These are phyloP conservation scores for Girardia tigrina DNA, from an alignment of 2,888 invertebrate genomes.

Conservation along the genomic window DNA sequence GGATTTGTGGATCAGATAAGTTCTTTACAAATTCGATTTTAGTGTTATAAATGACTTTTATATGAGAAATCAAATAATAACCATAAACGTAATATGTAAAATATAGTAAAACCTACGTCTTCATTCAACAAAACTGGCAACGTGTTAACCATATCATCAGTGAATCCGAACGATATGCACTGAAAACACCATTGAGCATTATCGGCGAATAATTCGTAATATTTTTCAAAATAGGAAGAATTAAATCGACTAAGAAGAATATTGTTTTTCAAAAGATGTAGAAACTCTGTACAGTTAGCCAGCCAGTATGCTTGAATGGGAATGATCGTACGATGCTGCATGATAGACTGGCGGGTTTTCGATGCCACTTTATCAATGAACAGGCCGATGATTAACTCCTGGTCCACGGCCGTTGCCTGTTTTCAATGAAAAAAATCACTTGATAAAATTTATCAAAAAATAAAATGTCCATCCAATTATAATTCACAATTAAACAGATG, in stretches of 20 bases:
- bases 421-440: no score
- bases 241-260: constrained; percentile 2
- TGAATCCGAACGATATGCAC: constrained; percentile 20
- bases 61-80: no score
- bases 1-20: no score
- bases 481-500: no score
- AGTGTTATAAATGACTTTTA: no score
- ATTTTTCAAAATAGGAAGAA: neutral
- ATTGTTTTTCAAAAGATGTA: constrained; percentile 17
- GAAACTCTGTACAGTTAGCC: neutral
- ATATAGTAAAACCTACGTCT: neutral
- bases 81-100: no score
- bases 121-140: neutral
- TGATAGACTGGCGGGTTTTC: neutral
- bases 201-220: constrained; percentile 26
- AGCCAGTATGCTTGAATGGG: constrained; percentile 9
- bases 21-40: no score
- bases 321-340: constrained; percentile 5
- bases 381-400: neutral
- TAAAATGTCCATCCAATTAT: no score
- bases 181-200: constrained; percentile 32
- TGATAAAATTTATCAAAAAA: no score
- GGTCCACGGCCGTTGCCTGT: neutral
- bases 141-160: constrained; percentile 26
- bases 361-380: constrained; percentile 10